Evolutionary conservation across 2,797 vertebrate species (phyloP), one percentile per base, ranked within the genome.

Genomic region (Xiphophorus birchmanni): DNA sequence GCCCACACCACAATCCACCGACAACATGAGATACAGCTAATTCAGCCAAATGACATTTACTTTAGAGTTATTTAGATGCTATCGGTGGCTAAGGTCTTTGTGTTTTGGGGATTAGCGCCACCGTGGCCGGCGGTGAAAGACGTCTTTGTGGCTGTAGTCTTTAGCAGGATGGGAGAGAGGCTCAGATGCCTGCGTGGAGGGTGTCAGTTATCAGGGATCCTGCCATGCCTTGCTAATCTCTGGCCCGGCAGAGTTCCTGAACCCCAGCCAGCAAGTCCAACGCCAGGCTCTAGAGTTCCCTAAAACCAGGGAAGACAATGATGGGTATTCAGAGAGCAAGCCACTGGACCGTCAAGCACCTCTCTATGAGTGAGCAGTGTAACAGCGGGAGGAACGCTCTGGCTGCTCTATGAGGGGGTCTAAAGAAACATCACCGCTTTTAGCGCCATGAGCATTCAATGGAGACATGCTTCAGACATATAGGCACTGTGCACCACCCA

Each of bases 171-270:
- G 82, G 90, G 91, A 90, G 91, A 91, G 92, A 82, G 82, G 92
- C 92, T 94, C 87, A 79, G 86, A 92, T 93, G 93, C 91, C 91
- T 93, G 93, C 75, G 83, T 88, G 87, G 87, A 92, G 89, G 93
- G 95, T 96, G 95, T 96, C 95, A 95, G 93, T 93, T 96, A 95
- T 95, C 94, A 88, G 91, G 90, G 93, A 92, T 91, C 93, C 94
- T 86, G 92, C 93, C 90, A 93, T 95, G 93, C 95, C 93, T 92
- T 93, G 94, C 94, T 95, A 95, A 96, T 96, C 93, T 94, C 91
- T 93, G 94, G 93, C 91, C 90, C 88, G 7, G 88, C 90, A 77
- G 89, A 95, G 95, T 94, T 96, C 93, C 92, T 95, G 93, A 95
- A 94, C 87, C 90, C 76, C 83, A 76, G 94, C 95, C 95, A 95